Evolutionary conservation across 2,797 vertebrate genomes (phyloP).

Genomic region (Taeniopygia guttata): DNA sequence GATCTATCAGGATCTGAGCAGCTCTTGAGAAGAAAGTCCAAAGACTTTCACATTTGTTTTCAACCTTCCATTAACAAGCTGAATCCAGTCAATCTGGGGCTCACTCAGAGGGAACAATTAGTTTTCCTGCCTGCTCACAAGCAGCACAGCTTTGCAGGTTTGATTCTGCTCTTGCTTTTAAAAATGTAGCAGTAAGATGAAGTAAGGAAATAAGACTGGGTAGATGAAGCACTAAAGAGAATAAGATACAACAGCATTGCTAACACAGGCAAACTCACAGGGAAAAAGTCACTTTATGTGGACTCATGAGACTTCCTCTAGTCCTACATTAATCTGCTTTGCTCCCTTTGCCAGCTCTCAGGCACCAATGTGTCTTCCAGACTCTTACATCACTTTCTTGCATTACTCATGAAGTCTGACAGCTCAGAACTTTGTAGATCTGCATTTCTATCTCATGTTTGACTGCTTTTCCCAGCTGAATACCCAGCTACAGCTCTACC

Average conservation of each 20-base stretch:
- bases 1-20: neutral
- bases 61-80: neutral
- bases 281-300: neutral
- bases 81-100: neutral
- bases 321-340: neutral
- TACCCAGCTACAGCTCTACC: neutral
- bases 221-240: neutral
- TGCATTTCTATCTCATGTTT: neutral
- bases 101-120: neutral
- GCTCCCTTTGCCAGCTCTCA: neutral
- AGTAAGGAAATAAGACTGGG: neutral
- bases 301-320: neutral
- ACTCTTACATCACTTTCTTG: neutral
- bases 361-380: neutral
- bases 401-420: neutral
- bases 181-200: neutral
- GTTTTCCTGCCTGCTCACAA: neutral
- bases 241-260: neutral
- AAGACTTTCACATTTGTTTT: neutral
- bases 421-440: neutral
- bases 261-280: neutral
- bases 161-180: neutral
- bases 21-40: neutral
- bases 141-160: neutral
- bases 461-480: neutral